Percentiles rank a stretch among this genome's conserved stretches.
Evolutionary conservation across 2,113 vertebrate genomes (phyloP).

Genomic region (Bagarius yarrelli): DNA sequence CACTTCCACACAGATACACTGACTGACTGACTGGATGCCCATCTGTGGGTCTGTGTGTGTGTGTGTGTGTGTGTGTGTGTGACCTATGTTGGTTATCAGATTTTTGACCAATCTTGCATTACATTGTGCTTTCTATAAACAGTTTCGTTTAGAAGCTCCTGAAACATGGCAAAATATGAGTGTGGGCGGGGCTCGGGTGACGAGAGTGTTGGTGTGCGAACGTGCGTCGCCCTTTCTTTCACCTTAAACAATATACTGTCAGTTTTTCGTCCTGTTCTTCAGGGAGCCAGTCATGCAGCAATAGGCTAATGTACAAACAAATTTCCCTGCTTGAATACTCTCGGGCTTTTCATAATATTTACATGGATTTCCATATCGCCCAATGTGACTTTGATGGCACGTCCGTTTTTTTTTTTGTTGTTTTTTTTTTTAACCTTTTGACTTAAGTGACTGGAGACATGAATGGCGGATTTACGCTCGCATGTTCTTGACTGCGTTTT

Average conservation of each 20-base stretch:
- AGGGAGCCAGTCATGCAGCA: not conserved
- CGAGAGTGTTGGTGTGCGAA: constrained; percentile 5
- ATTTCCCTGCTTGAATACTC: constrained; percentile 6
- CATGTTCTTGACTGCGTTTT: no score
- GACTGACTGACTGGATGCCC: not conserved
- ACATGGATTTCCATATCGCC: not conserved
- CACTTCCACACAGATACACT: constrained; percentile 29
- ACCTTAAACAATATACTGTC: not conserved
- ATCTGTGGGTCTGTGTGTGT: not conserved
- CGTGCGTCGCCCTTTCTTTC: not conserved
- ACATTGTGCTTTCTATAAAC: constrained; percentile 25
- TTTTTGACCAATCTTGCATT: constrained; percentile 41
- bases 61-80: constrained; percentile 3
- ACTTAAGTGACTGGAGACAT: no score
- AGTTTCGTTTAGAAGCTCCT: constrained; percentile 38
- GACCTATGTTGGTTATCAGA: constrained; percentile 29
- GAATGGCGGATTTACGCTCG: no score
- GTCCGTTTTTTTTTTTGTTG: not conserved
- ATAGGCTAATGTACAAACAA: not conserved
- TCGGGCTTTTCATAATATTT: not conserved
- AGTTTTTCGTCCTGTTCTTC: not conserved
- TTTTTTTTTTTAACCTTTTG: no score
- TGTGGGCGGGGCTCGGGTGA: not conserved
- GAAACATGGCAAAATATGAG: constrained; percentile 28
- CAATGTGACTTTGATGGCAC: constrained; percentile 22